Evolutionary conservation across 2,888 invertebrate genomes (phyloP).

Genomic region (Drosophila ustulata): DNA sequence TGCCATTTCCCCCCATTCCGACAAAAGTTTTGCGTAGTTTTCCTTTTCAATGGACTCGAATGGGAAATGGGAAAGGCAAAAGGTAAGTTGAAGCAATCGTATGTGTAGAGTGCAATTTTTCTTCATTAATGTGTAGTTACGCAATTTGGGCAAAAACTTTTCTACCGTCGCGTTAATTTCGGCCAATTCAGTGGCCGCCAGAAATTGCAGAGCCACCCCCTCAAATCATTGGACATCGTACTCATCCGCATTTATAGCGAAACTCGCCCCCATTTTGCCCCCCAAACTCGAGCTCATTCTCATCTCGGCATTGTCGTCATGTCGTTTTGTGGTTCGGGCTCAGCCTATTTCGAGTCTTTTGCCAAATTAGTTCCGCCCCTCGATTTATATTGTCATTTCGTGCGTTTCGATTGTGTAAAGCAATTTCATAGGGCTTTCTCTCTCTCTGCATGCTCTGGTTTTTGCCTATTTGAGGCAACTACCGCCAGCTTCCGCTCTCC

Average conservation of each 20-base stretch:
- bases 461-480: slow-evolving; percentile 45
- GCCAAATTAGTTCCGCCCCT: slow-evolving; percentile 85
- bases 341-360: slow-evolving; percentile 82
- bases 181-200: slow-evolving; percentile 69
- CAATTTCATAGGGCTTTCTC: slow-evolving; percentile 52
- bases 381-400: slow-evolving; percentile 85
- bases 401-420: slow-evolving; percentile 80
- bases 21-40: slow-evolving; percentile 49
- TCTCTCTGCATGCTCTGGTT: slow-evolving; percentile 5
- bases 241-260: slow-evolving; percentile 18
- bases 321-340: slow-evolving; percentile 67
- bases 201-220: slow-evolving; percentile 43
- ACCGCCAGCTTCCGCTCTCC: neutral
- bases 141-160: slow-evolving; percentile 76
- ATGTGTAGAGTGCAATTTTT: slow-evolving; percentile 60
- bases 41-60: slow-evolving; percentile 1
- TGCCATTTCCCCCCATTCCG: slow-evolving; percentile 22
- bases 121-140: slow-evolving; percentile 80
- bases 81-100: neutral
- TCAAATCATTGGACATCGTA: slow-evolving; percentile 21
- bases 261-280: neutral
- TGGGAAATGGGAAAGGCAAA: neutral
- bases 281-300: slow-evolving; percentile 1
- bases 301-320: slow-evolving; percentile 57
- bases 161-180: slow-evolving; percentile 75